A percentile compares a stretch with the other conserved stretches of the same genome.
phyloP scores from a whole-genome alignment of 2,888 invertebrate genomes.

The Lypha dubia region DNA sequence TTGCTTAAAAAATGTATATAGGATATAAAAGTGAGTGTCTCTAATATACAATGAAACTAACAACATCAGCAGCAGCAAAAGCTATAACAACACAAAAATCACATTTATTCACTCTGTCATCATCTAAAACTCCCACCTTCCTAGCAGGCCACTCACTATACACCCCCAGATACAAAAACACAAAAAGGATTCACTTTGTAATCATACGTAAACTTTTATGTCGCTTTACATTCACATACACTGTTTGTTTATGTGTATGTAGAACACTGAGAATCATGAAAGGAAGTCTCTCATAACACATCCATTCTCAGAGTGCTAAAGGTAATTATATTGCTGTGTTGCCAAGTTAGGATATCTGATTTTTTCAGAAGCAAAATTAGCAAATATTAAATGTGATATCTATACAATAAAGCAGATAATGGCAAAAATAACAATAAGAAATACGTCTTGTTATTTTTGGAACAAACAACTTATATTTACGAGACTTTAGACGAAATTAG shows the following conservation, averaged over 20 bases:
- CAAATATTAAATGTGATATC: background rate
- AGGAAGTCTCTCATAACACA: conserved; percentile 24
- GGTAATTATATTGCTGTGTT: conserved; percentile 18
- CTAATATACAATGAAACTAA: conserved; percentile 53
- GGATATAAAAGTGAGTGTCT: conserved; percentile 43
- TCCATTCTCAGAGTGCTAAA: conserved; percentile 30
- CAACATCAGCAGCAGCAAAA: conserved; percentile 45
- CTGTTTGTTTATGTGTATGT: background rate
- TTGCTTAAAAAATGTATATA: conserved; percentile 12
- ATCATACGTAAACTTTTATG: conserved; percentile 35
- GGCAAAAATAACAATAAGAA: background rate
- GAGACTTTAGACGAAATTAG: background rate
- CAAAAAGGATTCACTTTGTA: conserved; percentile 65
- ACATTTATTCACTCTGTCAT: conserved; percentile 66
- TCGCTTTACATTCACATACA: conserved; percentile 12
- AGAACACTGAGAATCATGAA: conserved; percentile 37
- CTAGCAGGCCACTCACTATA: conserved; percentile 40
- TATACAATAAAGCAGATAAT: background rate
- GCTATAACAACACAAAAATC: conserved; percentile 60
- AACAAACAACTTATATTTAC: background rate
- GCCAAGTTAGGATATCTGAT: background rate
- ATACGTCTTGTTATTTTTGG: background rate
- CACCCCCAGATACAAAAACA: conserved; percentile 61
- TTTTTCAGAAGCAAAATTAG: background rate
- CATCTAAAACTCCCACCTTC: conserved; percentile 61